Evolutionary conservation across 2,113 vertebrate genomes (phyloP), one percentile per base, ranked within the genome.

Genomic region (Pedetes capensis): DNA sequence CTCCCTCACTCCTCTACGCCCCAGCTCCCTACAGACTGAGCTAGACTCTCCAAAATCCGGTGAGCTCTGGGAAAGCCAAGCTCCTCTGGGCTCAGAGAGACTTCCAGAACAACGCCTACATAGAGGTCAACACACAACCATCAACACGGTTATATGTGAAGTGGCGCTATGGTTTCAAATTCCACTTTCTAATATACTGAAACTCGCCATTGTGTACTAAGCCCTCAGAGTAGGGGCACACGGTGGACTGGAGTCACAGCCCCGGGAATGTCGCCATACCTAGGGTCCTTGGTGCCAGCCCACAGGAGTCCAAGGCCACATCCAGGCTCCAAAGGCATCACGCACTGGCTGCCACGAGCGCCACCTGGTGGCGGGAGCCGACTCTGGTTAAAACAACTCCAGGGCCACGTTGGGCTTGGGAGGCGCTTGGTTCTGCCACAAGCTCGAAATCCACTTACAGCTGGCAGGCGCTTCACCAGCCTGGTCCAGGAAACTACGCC

Each of bases 321-420:
- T 11, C 6, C 49, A 0, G 1, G 53, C 0, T 4, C 37, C 42
- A 25, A n/a, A n/a, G n/a, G n/a, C n/a, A 47, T 22, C 49, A 0
- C 4, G 59, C 20, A 37, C 27, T 6, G 0, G 49, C 72, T 14
- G 23, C 22, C 47, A 2, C n/a, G 22, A n/a, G 37, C 20, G 47
- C 96, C 91, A 23, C 85, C 95, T 92, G 55, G 71, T 49, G 91
- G 81, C 76, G 9, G 8, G 7, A 81, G 53, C 32, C 37, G 0
- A 61, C 42, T 42, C 55, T 1, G 51, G 32, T 0, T 16, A 16
- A 3, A 57, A 16, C 8, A 9, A 49, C 69, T 25, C 8, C 3
- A 0, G n/a, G 23, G 20, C 39, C 7, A 17, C 8, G 1, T 42
- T 7, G 42, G 57, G 44, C 32, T 20, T 25, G 2, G 20, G 49